Evolutionary conservation across 2,113 vertebrate species (phyloP).

Genomic region (Trochalopteron elliotii): DNA sequence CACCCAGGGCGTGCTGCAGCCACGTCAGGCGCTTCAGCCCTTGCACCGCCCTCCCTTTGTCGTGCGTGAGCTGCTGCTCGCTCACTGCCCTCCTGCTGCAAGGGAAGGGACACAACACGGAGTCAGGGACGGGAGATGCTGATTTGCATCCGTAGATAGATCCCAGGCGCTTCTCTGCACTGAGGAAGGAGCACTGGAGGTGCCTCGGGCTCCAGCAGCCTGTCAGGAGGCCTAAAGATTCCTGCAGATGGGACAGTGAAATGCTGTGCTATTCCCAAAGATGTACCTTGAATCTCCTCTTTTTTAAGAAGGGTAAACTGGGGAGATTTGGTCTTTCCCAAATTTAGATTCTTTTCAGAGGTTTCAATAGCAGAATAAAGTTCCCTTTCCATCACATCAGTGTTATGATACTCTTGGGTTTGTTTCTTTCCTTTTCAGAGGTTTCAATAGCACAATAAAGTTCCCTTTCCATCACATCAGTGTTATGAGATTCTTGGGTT

Average conservation of each 20-base stretch:
- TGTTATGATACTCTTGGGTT: not conserved
- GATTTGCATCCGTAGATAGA: not conserved
- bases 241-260: not conserved
- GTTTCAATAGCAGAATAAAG: not conserved
- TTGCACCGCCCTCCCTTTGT: constrained; percentile 75
- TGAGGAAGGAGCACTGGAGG: not conserved
- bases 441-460: not conserved
- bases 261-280: not conserved
- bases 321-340: not conserved
- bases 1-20: constrained; percentile 77
- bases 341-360: not conserved
- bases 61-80: constrained; percentile 82
- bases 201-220: not conserved
- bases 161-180: not conserved
- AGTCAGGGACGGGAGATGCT: not conserved
- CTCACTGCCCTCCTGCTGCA: constrained; percentile 78
- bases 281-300: not conserved
- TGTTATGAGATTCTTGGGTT: not conserved
- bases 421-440: not conserved
- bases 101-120: not conserved
- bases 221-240: not conserved
- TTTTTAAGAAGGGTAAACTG: not conserved
- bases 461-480: not conserved
- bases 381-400: not conserved
- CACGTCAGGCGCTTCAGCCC: constrained; percentile 81